Evolutionary conservation across 2,797 vertebrate species (phyloP).

Genomic region (Nothura maculosa): DNA sequence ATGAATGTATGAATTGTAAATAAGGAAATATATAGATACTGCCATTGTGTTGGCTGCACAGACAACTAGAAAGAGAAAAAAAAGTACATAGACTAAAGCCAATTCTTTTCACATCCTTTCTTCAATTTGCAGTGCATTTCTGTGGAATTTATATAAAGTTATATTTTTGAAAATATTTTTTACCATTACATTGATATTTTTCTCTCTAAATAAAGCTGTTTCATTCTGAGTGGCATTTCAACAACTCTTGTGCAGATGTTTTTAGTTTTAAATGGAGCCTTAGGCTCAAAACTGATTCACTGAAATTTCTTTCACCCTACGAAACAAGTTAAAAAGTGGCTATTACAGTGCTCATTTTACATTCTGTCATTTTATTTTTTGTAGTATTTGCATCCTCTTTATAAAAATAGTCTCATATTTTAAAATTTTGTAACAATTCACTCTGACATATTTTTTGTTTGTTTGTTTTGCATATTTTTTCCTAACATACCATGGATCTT

Average conservation of each 20-base stretch:
- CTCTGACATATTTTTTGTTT: neutral
- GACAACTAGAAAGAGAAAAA: neutral
- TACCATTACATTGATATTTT: neutral
- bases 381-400: neutral
- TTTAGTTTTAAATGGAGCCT: slow-evolving; percentile 41
- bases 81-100: neutral
- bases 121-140: neutral
- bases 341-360: neutral
- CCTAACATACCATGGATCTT: neutral
- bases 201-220: slow-evolving; percentile 26
- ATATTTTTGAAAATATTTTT: slow-evolving; percentile 16
- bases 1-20: neutral
- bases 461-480: neutral
- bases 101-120: neutral
- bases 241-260: slow-evolving; percentile 37
- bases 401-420: neutral
- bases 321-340: slow-evolving; percentile 4
- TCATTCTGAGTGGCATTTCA: slow-evolving; percentile 37
- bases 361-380: neutral
- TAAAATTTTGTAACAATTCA: neutral
- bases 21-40: neutral
- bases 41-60: neutral
- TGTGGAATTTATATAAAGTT: slow-evolving; percentile 22
- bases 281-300: slow-evolving; percentile 27
- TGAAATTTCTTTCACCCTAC: neutral